Evolutionary conservation across 2,888 invertebrate species (phyloP).

Genomic region (Conops quadrifasciatus): DNA sequence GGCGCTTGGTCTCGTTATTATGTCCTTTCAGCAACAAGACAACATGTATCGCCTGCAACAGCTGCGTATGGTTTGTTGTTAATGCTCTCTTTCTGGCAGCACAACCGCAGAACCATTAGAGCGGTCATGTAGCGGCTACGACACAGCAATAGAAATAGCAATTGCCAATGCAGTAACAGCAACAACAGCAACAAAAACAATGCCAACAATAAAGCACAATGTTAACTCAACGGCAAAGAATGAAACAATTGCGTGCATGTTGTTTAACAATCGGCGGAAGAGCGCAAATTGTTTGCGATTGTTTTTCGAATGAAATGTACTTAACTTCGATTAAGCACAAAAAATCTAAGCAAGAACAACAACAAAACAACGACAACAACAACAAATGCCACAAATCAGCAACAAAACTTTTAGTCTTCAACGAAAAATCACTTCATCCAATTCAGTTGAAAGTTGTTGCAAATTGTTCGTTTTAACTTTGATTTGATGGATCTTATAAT

Average conservation of each 20-base stretch:
- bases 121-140: slow-evolving; percentile 15
- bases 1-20: slow-evolving; percentile 4
- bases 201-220: slow-evolving; percentile 41
- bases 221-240: slow-evolving; percentile 22
- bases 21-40: slow-evolving; percentile 11
- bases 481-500: slow-evolving; percentile 21
- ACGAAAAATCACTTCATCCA: slow-evolving; percentile 16
- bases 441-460: neutral
- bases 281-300: slow-evolving; percentile 46
- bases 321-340: neutral
- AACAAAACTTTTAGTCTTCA: slow-evolving; percentile 23
- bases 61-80: slow-evolving; percentile 22
- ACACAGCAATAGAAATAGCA: slow-evolving; percentile 1
- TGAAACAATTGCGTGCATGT: slow-evolving; percentile 47
- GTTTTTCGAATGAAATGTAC: slow-evolving; percentile 22
- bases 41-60: slow-evolving; percentile 22
- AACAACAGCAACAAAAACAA: slow-evolving; percentile 39
- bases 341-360: neutral
- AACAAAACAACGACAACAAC: neutral
- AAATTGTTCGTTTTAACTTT: neutral
- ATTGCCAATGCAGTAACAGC: slow-evolving; percentile 30
- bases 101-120: neutral
- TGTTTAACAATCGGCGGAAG: slow-evolving; percentile 46
- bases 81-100: neutral
- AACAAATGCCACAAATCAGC: slow-evolving; percentile 13